Percentiles rank a stretch among this genome's conserved stretches.
Evolutionary conservation across 2,888 invertebrate species (phyloP).

Genomic region (Epirrhoe alternata): DNA sequence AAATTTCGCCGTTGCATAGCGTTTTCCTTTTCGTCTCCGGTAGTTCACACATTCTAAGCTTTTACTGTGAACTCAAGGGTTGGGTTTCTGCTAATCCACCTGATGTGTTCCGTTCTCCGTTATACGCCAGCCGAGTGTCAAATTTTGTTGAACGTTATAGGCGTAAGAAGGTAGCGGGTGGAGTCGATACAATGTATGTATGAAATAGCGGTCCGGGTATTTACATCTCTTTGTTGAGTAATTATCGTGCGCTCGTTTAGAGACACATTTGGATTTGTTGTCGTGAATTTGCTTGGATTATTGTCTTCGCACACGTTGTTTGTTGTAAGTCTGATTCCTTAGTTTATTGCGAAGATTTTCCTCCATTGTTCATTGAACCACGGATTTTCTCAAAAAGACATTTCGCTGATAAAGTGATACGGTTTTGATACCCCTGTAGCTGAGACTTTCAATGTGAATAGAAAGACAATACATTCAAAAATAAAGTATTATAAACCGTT

Average conservation of each 20-base stretch:
- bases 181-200: constrained; percentile 37
- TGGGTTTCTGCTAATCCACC: constrained; percentile 51
- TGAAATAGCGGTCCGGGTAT: constrained; percentile 37
- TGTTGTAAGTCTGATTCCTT: neutral
- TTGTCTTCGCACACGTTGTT: constrained; percentile 32
- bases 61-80: constrained; percentile 47
- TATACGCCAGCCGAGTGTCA: constrained; percentile 48
- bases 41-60: constrained; percentile 52
- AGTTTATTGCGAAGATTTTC: constrained; percentile 1
- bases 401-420: neutral
- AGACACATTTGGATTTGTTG: constrained; percentile 28
- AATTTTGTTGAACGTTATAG: constrained; percentile 41
- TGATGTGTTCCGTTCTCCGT: constrained; percentile 47
- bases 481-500: neutral
- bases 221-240: constrained; percentile 36
- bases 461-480: neutral
- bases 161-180: constrained; percentile 41
- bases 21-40: constrained; percentile 44
- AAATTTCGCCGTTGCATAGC: constrained; percentile 35
- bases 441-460: neutral
- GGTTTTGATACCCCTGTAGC: neutral
- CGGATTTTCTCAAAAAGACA: neutral
- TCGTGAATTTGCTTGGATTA: constrained; percentile 31
- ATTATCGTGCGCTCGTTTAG: constrained; percentile 39
- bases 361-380: neutral